Evolutionary conservation across 2,797 vertebrate species (phyloP).

Genomic region (Megalops cyprinoides): DNA sequence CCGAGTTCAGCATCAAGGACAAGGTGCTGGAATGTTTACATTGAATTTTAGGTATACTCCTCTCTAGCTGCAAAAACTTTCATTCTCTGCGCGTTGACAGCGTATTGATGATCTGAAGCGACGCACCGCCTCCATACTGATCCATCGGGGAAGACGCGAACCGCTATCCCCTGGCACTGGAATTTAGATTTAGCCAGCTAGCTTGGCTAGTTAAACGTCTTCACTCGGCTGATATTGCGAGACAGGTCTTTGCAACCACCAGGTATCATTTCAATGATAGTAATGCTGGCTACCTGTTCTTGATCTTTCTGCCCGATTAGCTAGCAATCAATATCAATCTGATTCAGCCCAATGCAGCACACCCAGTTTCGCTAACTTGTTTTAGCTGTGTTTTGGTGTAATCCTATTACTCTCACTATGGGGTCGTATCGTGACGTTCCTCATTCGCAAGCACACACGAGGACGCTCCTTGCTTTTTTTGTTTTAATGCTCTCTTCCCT

Average conservation of each 20-base stretch:
- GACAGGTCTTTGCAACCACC: conserved; percentile 37
- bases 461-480: conserved; percentile 20
- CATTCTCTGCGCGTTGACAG: conserved; percentile 41
- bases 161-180: conserved; percentile 9
- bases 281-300: neutral
- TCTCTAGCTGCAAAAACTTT: conserved; percentile 52
- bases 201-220: conserved; percentile 40
- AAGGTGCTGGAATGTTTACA: conserved; percentile 46
- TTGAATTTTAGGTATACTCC: conserved; percentile 48
- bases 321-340: too few species aligned
- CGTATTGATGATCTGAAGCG: neutral
- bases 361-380: conserved; percentile 40
- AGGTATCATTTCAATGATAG: conserved; percentile 36
- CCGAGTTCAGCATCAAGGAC: conserved; percentile 65
- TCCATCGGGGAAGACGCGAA: conserved; percentile 27
- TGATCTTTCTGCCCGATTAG: neutral
- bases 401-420: neutral
- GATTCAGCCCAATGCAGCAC: neutral
- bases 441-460: conserved; percentile 39
- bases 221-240: neutral
- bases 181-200: conserved; percentile 32
- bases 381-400: too few species aligned
- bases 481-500: conserved; percentile 44
- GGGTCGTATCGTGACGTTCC: conserved; percentile 41
- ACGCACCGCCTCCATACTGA: conserved; percentile 4